These are phyloP conservation scores for Hoplostethus atlanticus DNA, from an alignment of 2,797 vertebrate species.

Conservation along the genomic window DNA sequence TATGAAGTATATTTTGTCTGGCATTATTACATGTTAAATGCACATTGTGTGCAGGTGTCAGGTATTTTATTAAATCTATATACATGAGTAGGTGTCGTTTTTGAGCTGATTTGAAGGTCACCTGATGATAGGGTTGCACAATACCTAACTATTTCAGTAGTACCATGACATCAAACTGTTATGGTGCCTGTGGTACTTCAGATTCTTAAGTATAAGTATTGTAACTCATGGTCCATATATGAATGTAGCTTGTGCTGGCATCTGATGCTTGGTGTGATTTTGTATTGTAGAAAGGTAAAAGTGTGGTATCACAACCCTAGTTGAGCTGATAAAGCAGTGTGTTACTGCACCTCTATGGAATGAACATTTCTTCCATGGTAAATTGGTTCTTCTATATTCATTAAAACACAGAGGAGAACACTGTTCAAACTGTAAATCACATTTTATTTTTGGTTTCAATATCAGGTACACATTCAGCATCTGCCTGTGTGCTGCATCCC, in stretches of 20 bases:
- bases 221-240: not conserved
- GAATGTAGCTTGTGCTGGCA: not conserved
- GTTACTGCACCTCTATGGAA: too few relatives aligned
- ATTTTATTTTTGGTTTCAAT: conserved; percentile 3
- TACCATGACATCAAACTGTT: not conserved
- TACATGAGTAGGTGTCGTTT: conserved; percentile 3
- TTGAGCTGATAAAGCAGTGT: too few relatives aligned
- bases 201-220: not conserved
- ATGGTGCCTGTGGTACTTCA: not conserved
- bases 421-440: not conserved
- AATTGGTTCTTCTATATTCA: not conserved
- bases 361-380: too few relatives aligned
- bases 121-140: not conserved
- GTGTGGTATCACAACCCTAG: too few relatives aligned
- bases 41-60: conserved; percentile 32
- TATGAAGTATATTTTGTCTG: conserved; percentile 17
- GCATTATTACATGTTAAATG: conserved; percentile 16
- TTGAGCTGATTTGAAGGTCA: not conserved
- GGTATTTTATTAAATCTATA: conserved; percentile 35
- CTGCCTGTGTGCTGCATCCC: not conserved
- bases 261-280: too few relatives aligned
- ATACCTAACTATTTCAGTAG: not conserved
- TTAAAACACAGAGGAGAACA: not conserved
- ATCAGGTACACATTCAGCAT: not conserved
- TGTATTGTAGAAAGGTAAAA: too few relatives aligned